Base-by-base conservation (phyloP, 2,888 invertebrate genomes). In the Diarsia dahlii region DNA sequence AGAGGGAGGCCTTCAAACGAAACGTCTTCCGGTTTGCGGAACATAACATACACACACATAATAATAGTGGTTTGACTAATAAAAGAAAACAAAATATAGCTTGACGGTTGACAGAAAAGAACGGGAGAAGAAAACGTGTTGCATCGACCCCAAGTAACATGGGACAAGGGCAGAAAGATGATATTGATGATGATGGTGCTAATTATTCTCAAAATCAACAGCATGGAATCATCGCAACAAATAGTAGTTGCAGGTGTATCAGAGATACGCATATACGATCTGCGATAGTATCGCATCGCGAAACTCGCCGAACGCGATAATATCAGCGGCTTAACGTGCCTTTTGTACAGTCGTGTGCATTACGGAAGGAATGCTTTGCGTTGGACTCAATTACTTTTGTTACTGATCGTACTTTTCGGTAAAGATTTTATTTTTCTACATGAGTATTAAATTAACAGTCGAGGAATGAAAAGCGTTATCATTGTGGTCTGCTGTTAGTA, bases 291-390 rank as follows among this genome's bases (percentile, higher is more conserved):
- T 80, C 82, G 76, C 68, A 62, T 62, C 39, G 52, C 45, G 45
- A 62, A 69, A n/a, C 50, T 68, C 34, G 48, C 54, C 58, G 70
- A 78, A 81, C 71, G 68, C 74, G 78, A 78, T 83, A 81, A 83
- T 85, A 83, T 85, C 76, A 78, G 45, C 50, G 68, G 74, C 78
- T 78, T 84, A 76, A 54, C 70, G 70, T 67, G 63, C 71, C 58
- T 81, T 46, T 69, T 62, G 79, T 76, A 80, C 73, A 83, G 65
- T 81, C 73, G 60, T n/a, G 18, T 45, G 48, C 72, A 68, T 54
- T 67, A 6, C 0, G 13, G 46, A 34, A 15, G 13, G 8, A 71
- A 54, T 34, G n/a, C 50, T 60, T 65, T 69, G 39, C 15, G 6
- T 6, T 23, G 12, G 3, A 13, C 15, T 54, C 46, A 39, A 65